A percentile compares a stretch with the other conserved stretches of the same genome.
phyloP scores from a whole-genome alignment of 1,140 invertebrate species.

The Tenebrio molitor region DNA sequence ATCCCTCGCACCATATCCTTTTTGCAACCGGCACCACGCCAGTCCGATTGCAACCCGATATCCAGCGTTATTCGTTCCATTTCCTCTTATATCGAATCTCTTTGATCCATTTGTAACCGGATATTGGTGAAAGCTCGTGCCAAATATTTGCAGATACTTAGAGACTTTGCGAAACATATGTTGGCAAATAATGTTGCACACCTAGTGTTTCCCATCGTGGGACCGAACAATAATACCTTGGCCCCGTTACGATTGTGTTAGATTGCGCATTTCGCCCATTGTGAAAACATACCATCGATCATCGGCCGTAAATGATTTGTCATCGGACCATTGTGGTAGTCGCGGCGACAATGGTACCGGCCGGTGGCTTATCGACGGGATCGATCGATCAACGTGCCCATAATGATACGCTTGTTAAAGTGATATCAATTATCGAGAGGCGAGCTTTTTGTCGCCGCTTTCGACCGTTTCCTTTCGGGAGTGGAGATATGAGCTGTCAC shows the following conservation, averaged over 20 bases:
- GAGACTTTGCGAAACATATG: conserved; percentile 60
- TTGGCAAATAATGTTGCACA: conserved; percentile 55
- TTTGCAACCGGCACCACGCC: too few species aligned
- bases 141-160: conserved; percentile 61
- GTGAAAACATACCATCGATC: conserved; percentile 47
- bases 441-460: too few species aligned
- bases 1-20: too few species aligned
- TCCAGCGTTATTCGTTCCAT: conserved; percentile 21
- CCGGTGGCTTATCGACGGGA: conserved; percentile 24
- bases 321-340: conserved; percentile 21
- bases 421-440: conserved; percentile 45
- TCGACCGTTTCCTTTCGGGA: too few species aligned
- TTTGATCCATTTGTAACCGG: conserved; percentile 55
- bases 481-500: conserved; percentile 47
- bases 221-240: conserved; percentile 11
- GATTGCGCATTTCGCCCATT: conserved; percentile 40
- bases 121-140: conserved; percentile 50
- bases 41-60: background rate
- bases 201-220: conserved; percentile 12
- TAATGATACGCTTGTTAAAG: conserved; percentile 52
- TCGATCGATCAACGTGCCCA: conserved; percentile 49
- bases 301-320: conserved; percentile 46
- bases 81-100: conserved; percentile 10
- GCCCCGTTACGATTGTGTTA: conserved; percentile 15
- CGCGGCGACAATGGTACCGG: conserved; percentile 27